phyloP scores from a whole-genome alignment of 2,113 vertebrate genomes.

The Serinus canaria region DNA sequence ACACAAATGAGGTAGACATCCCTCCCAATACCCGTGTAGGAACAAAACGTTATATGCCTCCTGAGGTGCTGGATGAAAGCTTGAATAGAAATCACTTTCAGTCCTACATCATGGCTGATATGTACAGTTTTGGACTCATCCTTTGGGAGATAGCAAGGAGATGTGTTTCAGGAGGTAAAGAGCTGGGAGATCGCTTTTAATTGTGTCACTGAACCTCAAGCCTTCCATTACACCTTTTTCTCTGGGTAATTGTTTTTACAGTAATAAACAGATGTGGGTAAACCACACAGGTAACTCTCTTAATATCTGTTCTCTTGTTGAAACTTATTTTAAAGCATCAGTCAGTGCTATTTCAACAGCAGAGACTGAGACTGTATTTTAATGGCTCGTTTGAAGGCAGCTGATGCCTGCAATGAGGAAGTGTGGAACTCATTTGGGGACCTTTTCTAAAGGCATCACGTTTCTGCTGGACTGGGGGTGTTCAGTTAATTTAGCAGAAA shows the following conservation, averaged over 20 bases:
- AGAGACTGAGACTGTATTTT: neutral
- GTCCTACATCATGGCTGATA: conserved; percentile 98
- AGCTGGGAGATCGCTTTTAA: neutral
- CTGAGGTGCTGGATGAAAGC: conserved; percentile 94
- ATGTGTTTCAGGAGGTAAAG: conserved; percentile 93
- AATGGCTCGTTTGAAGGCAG: neutral
- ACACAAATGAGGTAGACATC: conserved; percentile 97
- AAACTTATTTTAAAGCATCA: neutral
- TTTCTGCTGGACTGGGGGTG: neutral
- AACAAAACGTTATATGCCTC: conserved; percentile 97
- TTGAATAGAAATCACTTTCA: conserved; percentile 94
- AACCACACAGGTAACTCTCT: neutral
- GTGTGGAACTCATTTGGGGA: neutral
- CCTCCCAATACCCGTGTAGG: conserved; percentile 94
- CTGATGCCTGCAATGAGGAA: neutral
- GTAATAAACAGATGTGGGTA: neutral
- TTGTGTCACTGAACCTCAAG: neutral
- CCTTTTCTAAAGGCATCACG: neutral
- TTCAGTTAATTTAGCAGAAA: neutral
- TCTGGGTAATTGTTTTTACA: neutral
- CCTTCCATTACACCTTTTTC: neutral
- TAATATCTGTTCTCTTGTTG: neutral
- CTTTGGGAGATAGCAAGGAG: conserved; percentile 94
- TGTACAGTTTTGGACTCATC: conserved; percentile 98
- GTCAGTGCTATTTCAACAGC: neutral